Evolutionary conservation across 1,140 invertebrate genomes (phyloP).

Genomic region (Anoplophora glabripennis): DNA sequence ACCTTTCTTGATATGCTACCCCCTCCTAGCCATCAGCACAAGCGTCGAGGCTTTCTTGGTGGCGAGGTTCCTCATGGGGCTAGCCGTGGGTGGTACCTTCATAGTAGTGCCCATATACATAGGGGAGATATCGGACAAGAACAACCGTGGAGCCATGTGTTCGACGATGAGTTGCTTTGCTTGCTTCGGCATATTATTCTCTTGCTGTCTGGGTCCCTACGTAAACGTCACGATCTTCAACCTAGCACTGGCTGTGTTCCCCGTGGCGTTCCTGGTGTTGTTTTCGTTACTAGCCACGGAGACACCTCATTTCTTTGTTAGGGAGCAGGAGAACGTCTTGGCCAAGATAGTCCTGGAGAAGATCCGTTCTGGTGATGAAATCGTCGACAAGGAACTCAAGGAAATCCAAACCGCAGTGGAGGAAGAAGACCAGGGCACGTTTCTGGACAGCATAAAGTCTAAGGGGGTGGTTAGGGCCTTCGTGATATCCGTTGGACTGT

Average conservation of each 20-base stretch:
- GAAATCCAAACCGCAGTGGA: conserved; percentile 1
- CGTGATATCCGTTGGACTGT: conserved; percentile 66
- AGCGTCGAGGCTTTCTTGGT: conserved; percentile 42
- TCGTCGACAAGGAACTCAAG: neutral
- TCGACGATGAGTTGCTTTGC: neutral
- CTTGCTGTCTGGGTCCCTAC: conserved; percentile 3
- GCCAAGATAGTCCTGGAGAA: conserved; percentile 6
- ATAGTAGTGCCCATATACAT: conserved; percentile 54
- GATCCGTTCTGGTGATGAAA: neutral
- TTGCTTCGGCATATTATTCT: conserved; percentile 3
- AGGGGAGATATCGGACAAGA: conserved; percentile 51
- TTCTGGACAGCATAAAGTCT: conserved; percentile 55
- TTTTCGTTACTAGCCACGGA: conserved; percentile 2
- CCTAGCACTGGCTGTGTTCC: conserved; percentile 1
- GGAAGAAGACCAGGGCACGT: neutral
- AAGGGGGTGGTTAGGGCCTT: conserved; percentile 61
- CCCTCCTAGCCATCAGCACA: conserved; percentile 40
- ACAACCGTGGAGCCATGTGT: conserved; percentile 8
- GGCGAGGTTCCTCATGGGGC: conserved; percentile 48
- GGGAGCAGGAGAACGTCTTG: neutral
- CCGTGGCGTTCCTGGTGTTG: conserved; percentile 6
- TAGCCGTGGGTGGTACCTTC: conserved; percentile 51
- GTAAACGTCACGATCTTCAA: neutral
- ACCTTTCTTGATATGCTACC: conserved; percentile 55
- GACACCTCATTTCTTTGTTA: neutral